These are phyloP conservation scores for Cerastis leucographa DNA, from an alignment of 2,888 invertebrate species.

Conservation along the genomic window DNA sequence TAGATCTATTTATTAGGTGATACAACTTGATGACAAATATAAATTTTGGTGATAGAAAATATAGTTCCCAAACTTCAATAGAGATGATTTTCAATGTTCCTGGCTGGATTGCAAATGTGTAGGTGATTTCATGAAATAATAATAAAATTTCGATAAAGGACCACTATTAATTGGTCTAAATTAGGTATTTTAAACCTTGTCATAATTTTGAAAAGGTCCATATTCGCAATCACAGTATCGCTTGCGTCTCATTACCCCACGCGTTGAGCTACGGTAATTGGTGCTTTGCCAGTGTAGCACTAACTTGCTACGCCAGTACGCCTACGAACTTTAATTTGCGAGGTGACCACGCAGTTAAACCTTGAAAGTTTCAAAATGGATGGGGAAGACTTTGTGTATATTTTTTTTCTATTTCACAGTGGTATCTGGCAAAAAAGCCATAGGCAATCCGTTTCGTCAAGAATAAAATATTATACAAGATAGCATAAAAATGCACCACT, in stretches of 20 bases:
- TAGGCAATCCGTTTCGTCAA: not conserved
- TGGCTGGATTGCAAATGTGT: not conserved
- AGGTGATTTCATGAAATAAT: not conserved
- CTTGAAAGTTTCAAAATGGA: not conserved
- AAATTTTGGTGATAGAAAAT: too few relatives aligned
- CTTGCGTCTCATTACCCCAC: not conserved
- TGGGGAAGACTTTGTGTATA: not conserved
- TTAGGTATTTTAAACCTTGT: not conserved
- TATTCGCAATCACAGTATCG: not conserved
- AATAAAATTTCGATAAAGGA: not conserved
- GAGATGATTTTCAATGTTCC: not conserved
- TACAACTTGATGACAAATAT: too few relatives aligned
- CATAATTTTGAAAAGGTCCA: not conserved
- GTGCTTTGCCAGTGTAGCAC: slow-evolving; percentile 25
- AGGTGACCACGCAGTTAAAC: not conserved
- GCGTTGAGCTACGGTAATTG: slow-evolving; percentile 15
- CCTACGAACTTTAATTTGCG: not conserved
- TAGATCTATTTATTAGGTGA: too few relatives aligned
- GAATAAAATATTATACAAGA: not conserved
- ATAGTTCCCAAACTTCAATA: not conserved
- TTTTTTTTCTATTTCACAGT: too few relatives aligned
- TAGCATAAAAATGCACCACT: too few relatives aligned
- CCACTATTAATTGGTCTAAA: not conserved
- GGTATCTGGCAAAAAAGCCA: not conserved
- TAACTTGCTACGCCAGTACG: slow-evolving; percentile 14